Conservation (phyloP, 2,797 vertebrate genomes). For the Crossoptilon crossoptilon region DNA sequence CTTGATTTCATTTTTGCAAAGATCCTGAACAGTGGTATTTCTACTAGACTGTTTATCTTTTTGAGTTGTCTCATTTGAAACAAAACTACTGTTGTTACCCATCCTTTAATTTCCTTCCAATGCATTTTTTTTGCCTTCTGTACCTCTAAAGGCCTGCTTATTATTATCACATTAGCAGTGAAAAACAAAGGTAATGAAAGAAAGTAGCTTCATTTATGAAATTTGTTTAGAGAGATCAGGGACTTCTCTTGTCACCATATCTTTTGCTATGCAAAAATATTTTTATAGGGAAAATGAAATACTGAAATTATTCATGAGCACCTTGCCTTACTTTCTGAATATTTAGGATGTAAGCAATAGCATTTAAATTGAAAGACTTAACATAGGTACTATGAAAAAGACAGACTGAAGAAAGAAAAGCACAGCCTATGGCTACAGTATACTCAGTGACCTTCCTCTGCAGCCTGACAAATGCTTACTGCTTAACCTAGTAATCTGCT, state of each 20-base stretch:
- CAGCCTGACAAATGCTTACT: not conserved
- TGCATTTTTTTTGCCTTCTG: not conserved
- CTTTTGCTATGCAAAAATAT: not conserved
- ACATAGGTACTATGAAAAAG: not conserved
- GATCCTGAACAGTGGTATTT: not conserved
- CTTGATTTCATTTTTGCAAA: not conserved
- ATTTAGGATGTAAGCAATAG: not conserved
- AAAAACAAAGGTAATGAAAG: not conserved
- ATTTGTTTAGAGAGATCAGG: not conserved
- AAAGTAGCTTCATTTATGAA: not conserved
- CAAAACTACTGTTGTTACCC: not conserved
- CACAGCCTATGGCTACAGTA: not conserved
- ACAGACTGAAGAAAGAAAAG: not conserved
- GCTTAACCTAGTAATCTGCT: not conserved
- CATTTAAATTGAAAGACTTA: not conserved
- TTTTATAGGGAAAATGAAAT: not conserved
- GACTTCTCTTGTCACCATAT: not conserved
- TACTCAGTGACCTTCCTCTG: rapidly evolving
- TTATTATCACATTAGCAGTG: not conserved
- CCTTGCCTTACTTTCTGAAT: not conserved
- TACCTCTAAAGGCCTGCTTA: not conserved
- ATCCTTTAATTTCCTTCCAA: not conserved
- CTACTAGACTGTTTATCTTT: not conserved
- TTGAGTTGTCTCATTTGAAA: not conserved
- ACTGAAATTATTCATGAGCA: not conserved